A percentile compares a stretch with the other conserved stretches of the same genome.
Conservation (phyloP, 2,797 vertebrate genomes). For the Pseudomugil tenellus region DNA sequence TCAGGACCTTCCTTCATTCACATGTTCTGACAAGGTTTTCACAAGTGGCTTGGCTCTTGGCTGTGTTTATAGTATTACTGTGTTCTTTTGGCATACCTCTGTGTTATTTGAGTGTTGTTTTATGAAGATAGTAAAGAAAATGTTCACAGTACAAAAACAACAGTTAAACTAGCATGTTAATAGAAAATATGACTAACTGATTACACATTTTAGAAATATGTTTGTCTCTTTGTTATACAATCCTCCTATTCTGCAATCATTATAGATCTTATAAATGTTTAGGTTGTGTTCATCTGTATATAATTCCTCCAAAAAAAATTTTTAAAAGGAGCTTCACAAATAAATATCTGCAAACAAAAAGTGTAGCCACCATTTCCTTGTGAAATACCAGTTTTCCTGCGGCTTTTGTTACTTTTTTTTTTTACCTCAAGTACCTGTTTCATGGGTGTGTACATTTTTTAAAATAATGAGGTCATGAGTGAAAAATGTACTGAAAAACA, state of each 20-base stretch:
- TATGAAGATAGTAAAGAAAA: slow-evolving; percentile 12
- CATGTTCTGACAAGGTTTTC: slow-evolving; percentile 73
- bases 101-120: slow-evolving; percentile 47
- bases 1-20: slow-evolving; percentile 63
- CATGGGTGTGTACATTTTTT: slow-evolving; percentile 88
- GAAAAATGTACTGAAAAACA: slow-evolving; percentile 98
- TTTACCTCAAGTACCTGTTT: slow-evolving; percentile 84
- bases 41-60: slow-evolving; percentile 55
- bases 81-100: slow-evolving; percentile 38
- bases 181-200: not conserved
- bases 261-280: slow-evolving; percentile 14
- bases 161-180: slow-evolving; percentile 5
- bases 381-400: slow-evolving; percentile 57
- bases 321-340: not conserved
- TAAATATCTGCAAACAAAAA: slow-evolving; percentile 10
- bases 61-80: slow-evolving; percentile 58
- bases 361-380: slow-evolving; percentile 40
- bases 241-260: not conserved
- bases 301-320: not conserved
- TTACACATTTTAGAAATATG: not conserved
- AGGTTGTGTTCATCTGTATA: not conserved
- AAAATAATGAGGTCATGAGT: slow-evolving; percentile 89
- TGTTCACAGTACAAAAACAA: slow-evolving; percentile 23
- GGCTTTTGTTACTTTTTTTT: slow-evolving; percentile 63
- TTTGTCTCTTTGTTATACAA: not conserved